These are phyloP conservation scores for Gephyroberyx darwinii DNA, from an alignment of 2,797 vertebrate species.

Conservation along the genomic window DNA sequence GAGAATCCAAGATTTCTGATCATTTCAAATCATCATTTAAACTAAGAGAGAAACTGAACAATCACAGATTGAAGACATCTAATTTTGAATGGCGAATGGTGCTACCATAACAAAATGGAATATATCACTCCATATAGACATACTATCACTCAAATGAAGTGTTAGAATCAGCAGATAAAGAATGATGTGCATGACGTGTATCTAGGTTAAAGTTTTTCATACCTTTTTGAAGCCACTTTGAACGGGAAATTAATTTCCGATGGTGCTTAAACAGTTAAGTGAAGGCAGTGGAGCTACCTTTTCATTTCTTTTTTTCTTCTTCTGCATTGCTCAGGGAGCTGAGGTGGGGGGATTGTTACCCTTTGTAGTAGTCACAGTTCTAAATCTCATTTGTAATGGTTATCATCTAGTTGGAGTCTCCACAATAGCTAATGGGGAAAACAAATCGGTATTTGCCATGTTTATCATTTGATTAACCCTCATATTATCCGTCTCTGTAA, in stretches of 20 bases:
- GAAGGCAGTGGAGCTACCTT: slow-evolving; percentile 31
- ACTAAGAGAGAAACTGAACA: not conserved
- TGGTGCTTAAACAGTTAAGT: slow-evolving; percentile 35
- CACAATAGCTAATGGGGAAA: slow-evolving; percentile 82
- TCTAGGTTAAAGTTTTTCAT: not conserved
- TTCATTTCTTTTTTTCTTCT: slow-evolving; percentile 36
- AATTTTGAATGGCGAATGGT: not conserved
- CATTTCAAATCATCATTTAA: not conserved
- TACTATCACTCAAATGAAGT: not conserved
- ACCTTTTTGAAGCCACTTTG: slow-evolving; percentile 28
- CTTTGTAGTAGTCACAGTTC: slow-evolving; percentile 77
- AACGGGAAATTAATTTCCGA: slow-evolving; percentile 22
- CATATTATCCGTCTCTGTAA: slow-evolving; percentile 75
- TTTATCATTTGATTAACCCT: slow-evolving; percentile 79
- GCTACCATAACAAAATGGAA: slow-evolving; percentile 6
- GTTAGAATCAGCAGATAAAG: not conserved
- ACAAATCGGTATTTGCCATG: slow-evolving; percentile 77
- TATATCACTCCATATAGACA: not conserved
- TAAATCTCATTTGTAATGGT: slow-evolving; percentile 81
- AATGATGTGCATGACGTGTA: not conserved
- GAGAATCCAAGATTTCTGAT: not conserved
- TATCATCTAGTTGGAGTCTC: slow-evolving; percentile 75
- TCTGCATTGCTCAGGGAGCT: slow-evolving; percentile 54
- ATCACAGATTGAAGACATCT: not conserved
- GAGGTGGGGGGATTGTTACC: slow-evolving; percentile 44